Percentiles rank a stretch among this genome's conserved stretches.
phyloP scores from a whole-genome alignment of 2,113 vertebrate species.

The Chloropsis hardwickii region DNA sequence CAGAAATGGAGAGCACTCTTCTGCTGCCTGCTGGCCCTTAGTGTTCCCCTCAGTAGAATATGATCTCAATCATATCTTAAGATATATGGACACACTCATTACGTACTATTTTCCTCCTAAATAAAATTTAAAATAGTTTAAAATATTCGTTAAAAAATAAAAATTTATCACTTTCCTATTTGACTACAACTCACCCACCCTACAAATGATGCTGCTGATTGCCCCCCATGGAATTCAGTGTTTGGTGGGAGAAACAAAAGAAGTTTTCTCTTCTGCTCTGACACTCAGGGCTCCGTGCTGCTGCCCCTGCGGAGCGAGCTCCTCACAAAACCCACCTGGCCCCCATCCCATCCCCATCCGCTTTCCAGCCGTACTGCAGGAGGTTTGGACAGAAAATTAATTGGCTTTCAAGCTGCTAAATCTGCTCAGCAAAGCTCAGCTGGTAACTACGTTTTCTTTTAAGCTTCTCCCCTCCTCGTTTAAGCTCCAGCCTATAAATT shows the following conservation, averaged over 20 bases:
- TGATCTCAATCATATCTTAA: not conserved
- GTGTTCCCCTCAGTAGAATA: not conserved
- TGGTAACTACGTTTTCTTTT: conserved; percentile 14
- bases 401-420: conserved; percentile 55
- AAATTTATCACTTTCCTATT: not conserved
- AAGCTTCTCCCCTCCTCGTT: conserved; percentile 18
- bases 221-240: not conserved
- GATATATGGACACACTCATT: not conserved
- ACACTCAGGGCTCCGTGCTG: not conserved
- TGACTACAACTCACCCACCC: not conserved
- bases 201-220: not conserved
- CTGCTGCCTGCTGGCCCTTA: not conserved
- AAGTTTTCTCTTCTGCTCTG: not conserved
- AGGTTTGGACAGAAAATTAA: conserved; percentile 62
- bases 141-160: not conserved
- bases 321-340: not conserved
- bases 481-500: conserved; percentile 6
- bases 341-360: not conserved
- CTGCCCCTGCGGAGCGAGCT: not conserved
- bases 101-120: not conserved
- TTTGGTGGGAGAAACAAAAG: not conserved
- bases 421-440: conserved; percentile 58
- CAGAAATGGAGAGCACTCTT: not conserved
- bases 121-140: too few species aligned
- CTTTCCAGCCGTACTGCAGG: not conserved